Conservation (phyloP, 2,888 invertebrate species). For the Hermaeophaga mercurialis region DNA sequence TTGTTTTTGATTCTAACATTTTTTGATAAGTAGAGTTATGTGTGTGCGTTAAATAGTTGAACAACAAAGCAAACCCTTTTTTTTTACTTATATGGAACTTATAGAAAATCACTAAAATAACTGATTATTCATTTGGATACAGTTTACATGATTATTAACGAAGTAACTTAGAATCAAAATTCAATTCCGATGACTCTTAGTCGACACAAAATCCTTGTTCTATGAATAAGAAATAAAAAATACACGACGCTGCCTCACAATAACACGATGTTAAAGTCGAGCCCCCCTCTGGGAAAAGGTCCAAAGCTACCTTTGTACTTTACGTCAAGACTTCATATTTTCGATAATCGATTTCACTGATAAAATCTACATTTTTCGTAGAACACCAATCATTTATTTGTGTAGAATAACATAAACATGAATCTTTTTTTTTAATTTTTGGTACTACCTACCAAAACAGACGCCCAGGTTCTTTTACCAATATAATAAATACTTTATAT, state of each 20-base stretch:
- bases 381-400: conserved; percentile 49
- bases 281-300: conserved; percentile 28
- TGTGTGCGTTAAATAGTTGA: too few relatives aligned
- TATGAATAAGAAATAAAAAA: conserved; percentile 23
- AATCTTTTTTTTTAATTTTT: conserved; percentile 10
- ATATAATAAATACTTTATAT: conserved; percentile 13
- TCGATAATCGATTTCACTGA: conserved; percentile 57
- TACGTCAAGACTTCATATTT: conserved; percentile 55
- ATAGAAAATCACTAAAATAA: too few relatives aligned
- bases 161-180: too few relatives aligned
- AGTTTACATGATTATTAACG: too few relatives aligned
- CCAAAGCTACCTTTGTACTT: conserved; percentile 47
- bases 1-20: too few relatives aligned
- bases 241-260: conserved; percentile 20
- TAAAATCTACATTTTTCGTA: conserved; percentile 55
- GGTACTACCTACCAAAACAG: conserved; percentile 17
- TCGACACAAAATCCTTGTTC: conserved; percentile 11
- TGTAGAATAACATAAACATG: conserved; percentile 27
- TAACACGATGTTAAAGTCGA: conserved; percentile 27
- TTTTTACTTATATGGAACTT: too few relatives aligned
- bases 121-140: too few relatives aligned
- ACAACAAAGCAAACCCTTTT: too few relatives aligned
- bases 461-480: conserved; percentile 4
- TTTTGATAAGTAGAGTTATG: too few relatives aligned
- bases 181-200: conserved; percentile 6